Evolutionary conservation across 2,797 vertebrate species (phyloP).

Genomic region (Scyliorhinus canicula): DNA sequence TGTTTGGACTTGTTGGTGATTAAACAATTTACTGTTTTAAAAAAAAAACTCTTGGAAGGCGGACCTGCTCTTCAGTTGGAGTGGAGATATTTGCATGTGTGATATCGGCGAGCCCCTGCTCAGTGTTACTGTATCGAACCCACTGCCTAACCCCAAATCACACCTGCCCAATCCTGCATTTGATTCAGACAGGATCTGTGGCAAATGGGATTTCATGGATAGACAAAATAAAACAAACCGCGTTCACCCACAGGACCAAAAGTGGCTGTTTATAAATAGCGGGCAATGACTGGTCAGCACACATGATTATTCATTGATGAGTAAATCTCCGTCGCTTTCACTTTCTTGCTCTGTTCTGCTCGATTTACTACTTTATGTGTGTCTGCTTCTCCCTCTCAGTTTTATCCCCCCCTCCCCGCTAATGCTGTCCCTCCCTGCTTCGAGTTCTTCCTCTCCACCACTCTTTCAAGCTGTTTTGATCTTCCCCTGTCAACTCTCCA

Average conservation of each 20-base stretch:
- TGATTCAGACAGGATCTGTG: not conserved
- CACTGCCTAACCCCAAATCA: not conserved
- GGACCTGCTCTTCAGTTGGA: not conserved
- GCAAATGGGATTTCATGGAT: not conserved
- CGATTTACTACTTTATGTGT: not conserved
- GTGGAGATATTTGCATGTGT: not conserved
- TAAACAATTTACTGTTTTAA: not conserved
- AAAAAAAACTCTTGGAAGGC: not conserved
- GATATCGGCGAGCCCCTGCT: too few relatives aligned
- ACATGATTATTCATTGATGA: not conserved
- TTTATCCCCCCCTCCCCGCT: not conserved
- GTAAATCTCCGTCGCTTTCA: not conserved
- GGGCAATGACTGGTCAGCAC: not conserved
- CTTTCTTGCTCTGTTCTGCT: not conserved
- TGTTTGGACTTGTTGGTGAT: not conserved
- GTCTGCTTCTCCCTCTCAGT: not conserved
- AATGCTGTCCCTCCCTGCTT: not conserved
- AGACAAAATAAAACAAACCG: constrained; percentile 5
- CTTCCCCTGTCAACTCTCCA: not conserved
- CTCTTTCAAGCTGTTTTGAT: not conserved
- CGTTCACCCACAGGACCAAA: not conserved
- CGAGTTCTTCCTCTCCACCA: not conserved
- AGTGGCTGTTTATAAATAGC: not conserved
- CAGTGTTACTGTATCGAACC: not conserved
- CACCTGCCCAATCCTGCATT: not conserved